Evolutionary conservation across 2,888 invertebrate genomes (phyloP).

Genomic region (Thymelicus lineola): DNA sequence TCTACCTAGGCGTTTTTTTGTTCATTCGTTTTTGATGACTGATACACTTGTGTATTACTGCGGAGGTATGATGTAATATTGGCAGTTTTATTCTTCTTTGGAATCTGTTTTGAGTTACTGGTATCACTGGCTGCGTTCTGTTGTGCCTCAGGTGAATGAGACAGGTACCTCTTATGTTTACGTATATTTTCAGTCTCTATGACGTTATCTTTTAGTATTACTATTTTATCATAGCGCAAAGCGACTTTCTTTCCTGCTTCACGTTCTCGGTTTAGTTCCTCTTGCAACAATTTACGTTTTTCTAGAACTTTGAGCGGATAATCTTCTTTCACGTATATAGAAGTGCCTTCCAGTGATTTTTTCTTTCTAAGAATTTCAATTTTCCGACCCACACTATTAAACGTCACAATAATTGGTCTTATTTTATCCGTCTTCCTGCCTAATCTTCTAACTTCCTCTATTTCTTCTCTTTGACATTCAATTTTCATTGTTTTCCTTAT

Average conservation of each 20-base stretch:
- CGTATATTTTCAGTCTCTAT: conserved; percentile 14
- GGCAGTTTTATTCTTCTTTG: neutral
- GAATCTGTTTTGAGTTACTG: conserved; percentile 12
- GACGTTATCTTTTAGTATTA: conserved; percentile 33
- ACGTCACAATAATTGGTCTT: conserved; percentile 39
- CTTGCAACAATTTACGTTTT: conserved; percentile 45
- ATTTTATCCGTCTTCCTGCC: conserved; percentile 37
- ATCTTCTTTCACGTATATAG: conserved; percentile 45
- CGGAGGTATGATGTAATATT: too few relatives aligned
- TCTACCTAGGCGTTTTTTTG: conserved; percentile 24
- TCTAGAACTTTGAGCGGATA: conserved; percentile 42
- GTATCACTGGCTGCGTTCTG: too few relatives aligned
- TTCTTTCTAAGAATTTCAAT: conserved; percentile 45
- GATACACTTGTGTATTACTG: neutral
- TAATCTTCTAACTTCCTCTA: conserved; percentile 38
- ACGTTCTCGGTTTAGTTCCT: conserved; percentile 40
- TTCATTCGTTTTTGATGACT: neutral
- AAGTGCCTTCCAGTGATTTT: conserved; percentile 32
- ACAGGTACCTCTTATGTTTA: neutral
- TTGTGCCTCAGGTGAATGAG: too few relatives aligned
- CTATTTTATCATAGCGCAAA: conserved; percentile 43
- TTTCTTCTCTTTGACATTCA: conserved; percentile 38
- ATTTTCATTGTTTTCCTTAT: conserved; percentile 37
- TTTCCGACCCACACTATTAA: conserved; percentile 42
- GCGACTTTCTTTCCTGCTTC: conserved; percentile 41